Evolutionary conservation across 2,113 vertebrate genomes (phyloP).

Genomic region (Petrocephalus microphthalmus): DNA sequence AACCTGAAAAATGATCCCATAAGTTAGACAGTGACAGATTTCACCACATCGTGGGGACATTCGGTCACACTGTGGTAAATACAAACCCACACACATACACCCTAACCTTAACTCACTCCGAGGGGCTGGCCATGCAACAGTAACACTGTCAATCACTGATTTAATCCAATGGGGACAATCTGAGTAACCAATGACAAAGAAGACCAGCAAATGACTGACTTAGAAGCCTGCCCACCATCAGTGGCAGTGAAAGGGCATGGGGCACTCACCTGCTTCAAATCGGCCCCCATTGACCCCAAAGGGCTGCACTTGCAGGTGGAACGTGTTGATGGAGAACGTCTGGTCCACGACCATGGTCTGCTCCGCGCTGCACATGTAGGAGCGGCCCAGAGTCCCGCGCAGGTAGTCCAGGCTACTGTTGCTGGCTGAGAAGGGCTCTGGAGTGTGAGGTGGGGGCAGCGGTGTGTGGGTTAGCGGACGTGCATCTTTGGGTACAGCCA

Average conservation of each 20-base stretch:
- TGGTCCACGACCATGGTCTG: conserved; percentile 62
- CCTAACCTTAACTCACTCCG: neutral
- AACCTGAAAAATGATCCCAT: neutral
- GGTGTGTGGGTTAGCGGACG: neutral
- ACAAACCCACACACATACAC: neutral
- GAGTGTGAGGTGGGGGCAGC: neutral
- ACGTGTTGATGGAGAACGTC: conserved; percentile 67
- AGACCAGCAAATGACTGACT: neutral
- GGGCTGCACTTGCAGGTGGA: conserved; percentile 80
- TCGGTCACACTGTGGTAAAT: neutral
- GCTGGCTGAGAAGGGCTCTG: conserved; percentile 31
- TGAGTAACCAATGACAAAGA: neutral
- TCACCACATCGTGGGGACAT: neutral
- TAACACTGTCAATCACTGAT: neutral
- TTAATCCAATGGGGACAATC: neutral
- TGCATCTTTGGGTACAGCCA: neutral
- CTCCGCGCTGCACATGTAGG: conserved; percentile 78
- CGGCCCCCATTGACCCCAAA: conserved; percentile 68
- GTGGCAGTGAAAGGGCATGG: too few relatives aligned
- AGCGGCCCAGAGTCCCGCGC: conserved; percentile 71
- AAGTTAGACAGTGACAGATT: neutral
- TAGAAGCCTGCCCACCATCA: neutral
- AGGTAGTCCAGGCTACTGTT: conserved; percentile 73
- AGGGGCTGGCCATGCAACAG: neutral
- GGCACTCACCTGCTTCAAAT: conserved; percentile 77